A percentile compares a stretch with the other conserved stretches of the same genome.
These are phyloP conservation scores for Folsomia candida DNA, from an alignment of 2,888 invertebrate species.

Conservation along the genomic window DNA sequence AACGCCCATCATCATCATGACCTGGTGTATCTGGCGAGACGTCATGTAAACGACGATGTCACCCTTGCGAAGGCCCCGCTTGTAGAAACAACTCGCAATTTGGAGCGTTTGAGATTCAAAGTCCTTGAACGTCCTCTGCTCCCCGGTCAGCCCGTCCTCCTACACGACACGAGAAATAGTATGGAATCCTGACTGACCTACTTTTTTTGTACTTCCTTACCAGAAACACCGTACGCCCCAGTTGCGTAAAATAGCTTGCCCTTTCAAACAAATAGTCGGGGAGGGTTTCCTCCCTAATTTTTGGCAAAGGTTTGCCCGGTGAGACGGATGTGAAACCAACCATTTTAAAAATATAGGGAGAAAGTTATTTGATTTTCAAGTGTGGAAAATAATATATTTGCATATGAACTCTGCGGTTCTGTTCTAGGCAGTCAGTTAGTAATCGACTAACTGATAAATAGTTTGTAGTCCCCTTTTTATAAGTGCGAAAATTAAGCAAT, in stretches of 20 bases:
- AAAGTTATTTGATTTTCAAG: too few species aligned
- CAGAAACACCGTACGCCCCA: constrained; percentile 26
- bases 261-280: constrained; percentile 29
- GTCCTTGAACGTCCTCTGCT: constrained; percentile 59
- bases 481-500: too few species aligned
- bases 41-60: constrained; percentile 45
- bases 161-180: too few species aligned
- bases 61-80: constrained; percentile 41
- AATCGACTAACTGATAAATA: too few species aligned
- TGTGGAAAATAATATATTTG: too few species aligned
- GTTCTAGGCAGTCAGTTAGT: too few species aligned
- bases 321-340: constrained; percentile 13
- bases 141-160: constrained; percentile 63
- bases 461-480: too few species aligned
- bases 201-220: neutral
- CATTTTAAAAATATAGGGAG: neutral
- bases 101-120: constrained; percentile 53
- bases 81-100: constrained; percentile 43
- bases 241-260: constrained; percentile 25
- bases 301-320: neutral
- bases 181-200: neutral
- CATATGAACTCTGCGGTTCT: too few species aligned
- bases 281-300: constrained; percentile 25
- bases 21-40: constrained; percentile 30
- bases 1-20: constrained; percentile 38